A percentile compares a stretch with the other conserved stretches of the same genome.
phyloP scores from a whole-genome alignment of 2,888 invertebrate genomes.

The Flabesymbios commensalis region DNA sequence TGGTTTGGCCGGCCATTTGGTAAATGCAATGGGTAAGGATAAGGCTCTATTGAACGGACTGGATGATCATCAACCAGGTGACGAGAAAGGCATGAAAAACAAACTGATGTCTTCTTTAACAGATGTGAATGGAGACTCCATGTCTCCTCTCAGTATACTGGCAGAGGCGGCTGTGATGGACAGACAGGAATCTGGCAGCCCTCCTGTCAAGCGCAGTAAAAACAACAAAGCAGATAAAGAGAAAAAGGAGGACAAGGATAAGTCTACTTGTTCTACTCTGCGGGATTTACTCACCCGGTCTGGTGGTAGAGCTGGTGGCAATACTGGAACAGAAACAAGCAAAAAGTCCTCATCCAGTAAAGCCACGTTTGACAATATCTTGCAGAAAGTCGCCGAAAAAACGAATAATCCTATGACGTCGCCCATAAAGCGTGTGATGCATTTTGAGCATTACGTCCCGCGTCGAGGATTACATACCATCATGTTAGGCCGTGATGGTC shows the following conservation, averaged over 20 bases:
- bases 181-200: conserved; percentile 63
- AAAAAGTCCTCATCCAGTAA: conserved; percentile 66
- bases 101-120: too few relatives aligned
- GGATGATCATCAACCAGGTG: background rate
- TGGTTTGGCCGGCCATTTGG: conserved; percentile 32
- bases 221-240: conserved; percentile 31
- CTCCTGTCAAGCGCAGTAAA: too few relatives aligned
- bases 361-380: conserved; percentile 77
- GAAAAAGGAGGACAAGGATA: conserved; percentile 15
- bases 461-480: conserved; percentile 67
- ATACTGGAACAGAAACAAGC: conserved; percentile 33
- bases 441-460: conserved; percentile 72
- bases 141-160: conserved; percentile 70
- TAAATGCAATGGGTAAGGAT: conserved; percentile 43
- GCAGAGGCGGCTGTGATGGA: conserved; percentile 71
- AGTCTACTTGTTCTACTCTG: conserved; percentile 72
- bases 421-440: conserved; percentile 60
- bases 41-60: background rate
- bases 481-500: conserved; percentile 69
- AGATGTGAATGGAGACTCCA: conserved; percentile 45
- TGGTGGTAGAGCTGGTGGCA: conserved; percentile 60
- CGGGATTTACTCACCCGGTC: conserved; percentile 80
- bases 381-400: conserved; percentile 77
- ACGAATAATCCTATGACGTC: conserved; percentile 66
- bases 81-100: background rate